Conservation (phyloP, 2,113 vertebrate species). For the Circaetus cinerascens region DNA sequence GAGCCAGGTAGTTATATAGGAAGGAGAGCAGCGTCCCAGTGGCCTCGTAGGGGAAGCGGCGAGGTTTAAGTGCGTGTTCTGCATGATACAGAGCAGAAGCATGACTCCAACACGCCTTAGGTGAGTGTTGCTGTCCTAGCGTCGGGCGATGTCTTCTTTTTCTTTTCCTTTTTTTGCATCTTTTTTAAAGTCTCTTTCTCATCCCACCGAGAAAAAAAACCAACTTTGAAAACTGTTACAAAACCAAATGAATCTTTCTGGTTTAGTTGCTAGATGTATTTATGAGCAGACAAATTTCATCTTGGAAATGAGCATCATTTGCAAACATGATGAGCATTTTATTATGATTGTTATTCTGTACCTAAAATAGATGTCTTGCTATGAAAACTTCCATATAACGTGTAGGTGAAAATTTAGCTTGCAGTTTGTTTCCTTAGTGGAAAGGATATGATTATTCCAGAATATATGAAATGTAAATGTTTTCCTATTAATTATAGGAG, state of each 20-base stretch:
- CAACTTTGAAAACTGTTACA: neutral
- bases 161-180: neutral
- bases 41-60: accelerated
- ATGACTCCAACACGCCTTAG: accelerated
- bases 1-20: neutral
- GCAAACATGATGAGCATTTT: neutral
- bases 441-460: neutral
- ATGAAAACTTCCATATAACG: neutral
- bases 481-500: neutral
- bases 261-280: neutral
- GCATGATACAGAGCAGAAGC: neutral
- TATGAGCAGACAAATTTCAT: neutral
- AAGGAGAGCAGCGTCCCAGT: neutral
- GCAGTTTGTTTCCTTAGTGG: neutral
- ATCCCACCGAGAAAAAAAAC: neutral
- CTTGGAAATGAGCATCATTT: neutral
- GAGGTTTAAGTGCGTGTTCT: neutral
- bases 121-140: neutral
- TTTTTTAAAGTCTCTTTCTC: neutral
- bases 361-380: neutral
- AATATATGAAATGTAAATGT: neutral
- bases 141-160: neutral
- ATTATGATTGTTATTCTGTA: neutral
- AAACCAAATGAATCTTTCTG: neutral
- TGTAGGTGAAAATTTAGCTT: neutral